A percentile compares a stretch with the other conserved stretches of the same genome.
Evolutionary conservation across 1,140 invertebrate genomes (phyloP).

Genomic region (Tetranychus cinnabarinus): DNA sequence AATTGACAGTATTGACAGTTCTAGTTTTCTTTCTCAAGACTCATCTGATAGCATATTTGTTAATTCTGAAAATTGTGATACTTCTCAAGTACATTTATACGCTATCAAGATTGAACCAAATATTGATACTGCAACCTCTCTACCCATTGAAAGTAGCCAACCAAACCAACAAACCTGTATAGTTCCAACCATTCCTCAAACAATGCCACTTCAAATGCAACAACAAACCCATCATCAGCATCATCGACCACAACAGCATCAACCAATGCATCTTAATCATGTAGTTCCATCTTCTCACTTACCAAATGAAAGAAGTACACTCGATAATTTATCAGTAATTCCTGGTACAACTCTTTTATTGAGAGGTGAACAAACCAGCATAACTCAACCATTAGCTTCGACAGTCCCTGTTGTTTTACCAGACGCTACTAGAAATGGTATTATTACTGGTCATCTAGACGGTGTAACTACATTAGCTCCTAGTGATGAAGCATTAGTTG

Average conservation of each 20-base stretch:
- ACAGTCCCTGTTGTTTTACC: neutral
- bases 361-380: neutral
- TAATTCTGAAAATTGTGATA: neutral
- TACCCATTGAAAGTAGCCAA: neutral
- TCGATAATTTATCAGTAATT: neutral
- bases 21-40: neutral
- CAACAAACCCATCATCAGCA: neutral
- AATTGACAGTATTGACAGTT: neutral
- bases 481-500: slow-evolving; percentile 4
- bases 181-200: neutral
- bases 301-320: neutral
- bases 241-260: neutral
- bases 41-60: neutral
- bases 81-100: neutral
- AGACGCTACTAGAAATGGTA: neutral
- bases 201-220: neutral
- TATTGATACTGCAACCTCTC: neutral
- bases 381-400: neutral
- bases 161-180: neutral
- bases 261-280: neutral
- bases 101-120: neutral
- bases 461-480: neutral
- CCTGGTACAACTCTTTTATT: neutral
- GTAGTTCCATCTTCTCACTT: neutral
- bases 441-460: neutral